These are phyloP conservation scores for Eurystomus gularis DNA, from an alignment of 2,113 vertebrate species.

Conservation along the genomic window DNA sequence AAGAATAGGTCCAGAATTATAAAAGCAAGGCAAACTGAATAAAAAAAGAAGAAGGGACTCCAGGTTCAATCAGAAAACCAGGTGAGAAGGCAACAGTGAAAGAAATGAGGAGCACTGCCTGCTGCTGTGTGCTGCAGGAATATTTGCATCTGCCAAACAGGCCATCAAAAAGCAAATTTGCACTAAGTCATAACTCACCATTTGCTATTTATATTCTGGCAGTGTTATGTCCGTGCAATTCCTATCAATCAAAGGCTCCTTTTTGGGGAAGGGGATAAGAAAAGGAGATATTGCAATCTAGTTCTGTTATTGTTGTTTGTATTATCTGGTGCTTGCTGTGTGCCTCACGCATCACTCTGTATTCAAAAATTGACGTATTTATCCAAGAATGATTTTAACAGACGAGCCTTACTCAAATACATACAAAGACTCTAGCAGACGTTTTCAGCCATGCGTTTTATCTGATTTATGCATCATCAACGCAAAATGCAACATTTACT, in stretches of 20 bases:
- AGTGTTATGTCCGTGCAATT: constrained; percentile 3
- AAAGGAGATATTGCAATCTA: background rate
- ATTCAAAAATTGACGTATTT: constrained; percentile 21
- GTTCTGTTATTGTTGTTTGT: background rate
- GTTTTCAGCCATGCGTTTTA: background rate
- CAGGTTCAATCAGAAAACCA: background rate
- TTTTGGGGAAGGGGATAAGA: background rate
- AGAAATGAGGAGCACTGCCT: background rate
- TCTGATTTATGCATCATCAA: background rate
- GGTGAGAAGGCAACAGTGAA: background rate
- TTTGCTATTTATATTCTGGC: constrained; percentile 56
- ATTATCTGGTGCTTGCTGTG: background rate
- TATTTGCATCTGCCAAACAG: constrained; percentile 25
- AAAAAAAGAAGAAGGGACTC: background rate
- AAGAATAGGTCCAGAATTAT: background rate
- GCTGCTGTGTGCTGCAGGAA: background rate
- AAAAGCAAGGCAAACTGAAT: background rate
- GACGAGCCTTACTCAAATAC: background rate
- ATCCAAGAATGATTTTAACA: background rate
- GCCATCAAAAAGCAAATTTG: constrained; percentile 30
- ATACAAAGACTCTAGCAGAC: background rate
- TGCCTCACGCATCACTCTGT: background rate
- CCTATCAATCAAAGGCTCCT: constrained; percentile 1
- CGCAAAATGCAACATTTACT: background rate
- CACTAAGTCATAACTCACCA: constrained; percentile 11